These are phyloP conservation scores for Rhinoraja longicauda DNA, from an alignment of 2,797 vertebrate species.

Conservation along the genomic window DNA sequence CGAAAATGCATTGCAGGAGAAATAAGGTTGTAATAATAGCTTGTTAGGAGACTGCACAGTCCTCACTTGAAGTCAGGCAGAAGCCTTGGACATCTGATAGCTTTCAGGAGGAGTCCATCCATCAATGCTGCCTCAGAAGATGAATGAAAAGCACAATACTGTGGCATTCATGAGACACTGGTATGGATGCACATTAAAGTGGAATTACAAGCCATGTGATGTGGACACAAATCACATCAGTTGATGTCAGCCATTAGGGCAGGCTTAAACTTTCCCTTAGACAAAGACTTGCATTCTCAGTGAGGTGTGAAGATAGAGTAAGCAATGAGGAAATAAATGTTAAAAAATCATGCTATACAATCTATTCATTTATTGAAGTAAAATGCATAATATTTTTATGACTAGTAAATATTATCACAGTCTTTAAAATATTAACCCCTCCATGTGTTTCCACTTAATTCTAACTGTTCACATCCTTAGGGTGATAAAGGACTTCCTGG, in stretches of 20 bases:
- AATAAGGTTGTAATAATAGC: too few relatives aligned
- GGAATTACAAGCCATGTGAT: background rate
- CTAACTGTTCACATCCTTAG: conserved; percentile 48
- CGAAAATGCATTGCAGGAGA: too few relatives aligned
- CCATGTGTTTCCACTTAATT: background rate
- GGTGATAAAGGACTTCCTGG: conserved; percentile 58
- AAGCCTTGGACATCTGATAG: too few relatives aligned
- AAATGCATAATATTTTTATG: background rate
- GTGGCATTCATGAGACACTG: too few relatives aligned
- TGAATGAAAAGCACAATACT: too few relatives aligned
- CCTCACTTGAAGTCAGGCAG: too few relatives aligned
- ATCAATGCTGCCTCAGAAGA: too few relatives aligned
- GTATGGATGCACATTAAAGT: too few relatives aligned
- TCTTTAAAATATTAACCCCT: background rate
- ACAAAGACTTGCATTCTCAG: too few relatives aligned
- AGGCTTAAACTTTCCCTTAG: background rate
- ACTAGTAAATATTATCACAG: conserved; percentile 8
- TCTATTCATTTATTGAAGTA: background rate
- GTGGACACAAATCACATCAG: background rate
- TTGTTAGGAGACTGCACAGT: too few relatives aligned
- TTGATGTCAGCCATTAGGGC: background rate
- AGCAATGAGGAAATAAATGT: background rate
- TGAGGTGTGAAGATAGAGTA: background rate
- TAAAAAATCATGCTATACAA: background rate
- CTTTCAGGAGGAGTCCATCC: too few relatives aligned